Base-by-base conservation (phyloP, 2,888 invertebrate species). In the Stomorhina lunata region DNA sequence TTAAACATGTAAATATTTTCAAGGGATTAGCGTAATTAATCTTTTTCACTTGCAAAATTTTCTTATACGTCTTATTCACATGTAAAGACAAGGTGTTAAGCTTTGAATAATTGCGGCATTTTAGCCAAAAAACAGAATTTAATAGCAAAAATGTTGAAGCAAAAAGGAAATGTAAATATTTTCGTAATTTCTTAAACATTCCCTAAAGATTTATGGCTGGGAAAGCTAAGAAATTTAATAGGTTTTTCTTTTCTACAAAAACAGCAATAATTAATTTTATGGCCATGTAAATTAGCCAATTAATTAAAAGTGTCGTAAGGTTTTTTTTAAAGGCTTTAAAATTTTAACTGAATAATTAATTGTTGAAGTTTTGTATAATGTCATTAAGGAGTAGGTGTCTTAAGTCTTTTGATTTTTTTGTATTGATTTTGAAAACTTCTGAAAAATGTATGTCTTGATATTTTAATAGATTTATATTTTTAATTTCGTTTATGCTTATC, bases 1-100 rank as follows among this genome's bases (percentile, higher is more conserved):
- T 69, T 43, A 32, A 53, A n/a, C 45, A 37, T 71, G 63, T 71
- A n/a, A n/a, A n/a, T n/a, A 25, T 61, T 45, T 53, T 20, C 17
- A 71, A 78, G 78, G 71, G 71, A 78, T 78, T 78, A 78, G 71
- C 5, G 71, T 71, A 78, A 78, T 78, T 78, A 78, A 78, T 78
- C 71, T 78, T 71, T 63, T 50, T 1, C 12, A 17, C 6, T 22
- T 75, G 25, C 29, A 29, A 4, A 25, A 45, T 34, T n/a, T n/a
- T 72, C 59, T 34, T 45, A 7, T 37, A 29, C 6, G 6, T 3
- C 12, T n/a, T n/a, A n/a, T n/a, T n/a, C n/a, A n/a, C n/a, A n/a
- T n/a, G n/a, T 2, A 15, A 27, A 59, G 32, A 43, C 45, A 10
- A 76, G 34, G 34, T 57, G 53, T 53, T 59, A 34, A 55, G 55